Evolutionary conservation across 2,888 invertebrate species (phyloP), one percentile per base, ranked within the genome.

Genomic region (Ischnus inquisitorius): DNA sequence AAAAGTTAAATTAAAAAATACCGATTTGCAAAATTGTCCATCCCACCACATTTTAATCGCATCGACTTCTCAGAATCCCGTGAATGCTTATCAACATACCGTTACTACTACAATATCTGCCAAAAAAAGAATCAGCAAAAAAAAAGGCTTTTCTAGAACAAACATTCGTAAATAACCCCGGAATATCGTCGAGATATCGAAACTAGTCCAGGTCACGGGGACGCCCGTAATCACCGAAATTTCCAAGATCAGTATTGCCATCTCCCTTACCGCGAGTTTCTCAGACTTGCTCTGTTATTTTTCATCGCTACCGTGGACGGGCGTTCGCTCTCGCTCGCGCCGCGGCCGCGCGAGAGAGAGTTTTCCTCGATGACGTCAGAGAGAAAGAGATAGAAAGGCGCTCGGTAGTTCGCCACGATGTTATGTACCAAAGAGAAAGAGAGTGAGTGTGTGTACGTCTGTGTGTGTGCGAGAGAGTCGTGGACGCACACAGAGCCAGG

Each of bases 401-500:
- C 39, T 19, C 57, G 67, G 16, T 51, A 22, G 62, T 60, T 43
- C 12, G 25, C 46, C 51, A 48, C 65, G 54, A 28, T 25, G 79
- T 84, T 65, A 64, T 72, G 64, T 76, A 71, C 46, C 64, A 43
- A 54, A 57, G 69, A 69, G 60, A 69, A 51, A 78, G 62, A 69
- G 62, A 69, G 48, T 51, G 62, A 69, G 62, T 22, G 62, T 39
- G 62, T 34, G 19, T 34, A 60, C 8, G 25, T 10, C 0, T 10
- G 60, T 41, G 68, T 62, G 69, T 25, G 64, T 22, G 48, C n/a
- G 10, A 51, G 68, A 89, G 88, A 86, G 88, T 79, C 79, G 78
- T 84, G 87, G 85, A 89, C 88, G 88, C 90, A 89, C 62, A 71
- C 51, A 88, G 87, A 90, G 89, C 90, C 90, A 91, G 91, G 89